phyloP scores from a whole-genome alignment of 2,888 invertebrate genomes.

The Hemithea aestivaria region DNA sequence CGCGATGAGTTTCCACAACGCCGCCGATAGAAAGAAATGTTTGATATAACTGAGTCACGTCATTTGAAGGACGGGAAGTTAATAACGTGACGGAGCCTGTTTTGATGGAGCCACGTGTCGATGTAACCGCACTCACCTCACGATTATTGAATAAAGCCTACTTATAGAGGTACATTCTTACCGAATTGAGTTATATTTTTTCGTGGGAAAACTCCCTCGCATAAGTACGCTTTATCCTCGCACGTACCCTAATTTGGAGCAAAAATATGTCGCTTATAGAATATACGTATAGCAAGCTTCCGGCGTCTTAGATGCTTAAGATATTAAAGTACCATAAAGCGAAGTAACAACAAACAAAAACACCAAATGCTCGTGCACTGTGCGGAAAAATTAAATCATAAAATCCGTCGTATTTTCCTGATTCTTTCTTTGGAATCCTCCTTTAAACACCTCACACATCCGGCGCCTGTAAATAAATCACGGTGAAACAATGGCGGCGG shows the following conservation, averaged over 20 bases:
- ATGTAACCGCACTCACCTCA: neutral
- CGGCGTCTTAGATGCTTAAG: too few species aligned
- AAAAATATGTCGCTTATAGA: too few species aligned
- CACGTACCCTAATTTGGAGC: too few species aligned
- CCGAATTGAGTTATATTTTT: too few species aligned
- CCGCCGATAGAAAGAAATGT: conserved; percentile 21
- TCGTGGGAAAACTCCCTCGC: too few species aligned
- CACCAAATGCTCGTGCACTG: conserved; percentile 13
- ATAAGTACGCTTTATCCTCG: too few species aligned
- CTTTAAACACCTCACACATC: conserved; percentile 49
- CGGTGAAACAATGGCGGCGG: conserved; percentile 48
- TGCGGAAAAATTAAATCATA: conserved; percentile 28
- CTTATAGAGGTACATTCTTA: too few species aligned
- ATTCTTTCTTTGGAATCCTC: conserved; percentile 24
- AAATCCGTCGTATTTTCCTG: conserved; percentile 25
- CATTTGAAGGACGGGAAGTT: conserved; percentile 13
- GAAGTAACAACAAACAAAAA: conserved; percentile 8
- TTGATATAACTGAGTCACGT: conserved; percentile 21
- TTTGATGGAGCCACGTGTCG: conserved; percentile 7
- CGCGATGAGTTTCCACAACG: conserved; percentile 55
- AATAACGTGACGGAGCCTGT: conserved; percentile 12
- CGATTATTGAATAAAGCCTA: too few species aligned
- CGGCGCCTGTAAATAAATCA: conserved; percentile 48
- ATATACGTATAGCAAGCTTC: too few species aligned
- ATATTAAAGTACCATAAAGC: too few species aligned